phyloP scores from a whole-genome alignment of 2,888 invertebrate genomes.

The Mantis religiosa region DNA sequence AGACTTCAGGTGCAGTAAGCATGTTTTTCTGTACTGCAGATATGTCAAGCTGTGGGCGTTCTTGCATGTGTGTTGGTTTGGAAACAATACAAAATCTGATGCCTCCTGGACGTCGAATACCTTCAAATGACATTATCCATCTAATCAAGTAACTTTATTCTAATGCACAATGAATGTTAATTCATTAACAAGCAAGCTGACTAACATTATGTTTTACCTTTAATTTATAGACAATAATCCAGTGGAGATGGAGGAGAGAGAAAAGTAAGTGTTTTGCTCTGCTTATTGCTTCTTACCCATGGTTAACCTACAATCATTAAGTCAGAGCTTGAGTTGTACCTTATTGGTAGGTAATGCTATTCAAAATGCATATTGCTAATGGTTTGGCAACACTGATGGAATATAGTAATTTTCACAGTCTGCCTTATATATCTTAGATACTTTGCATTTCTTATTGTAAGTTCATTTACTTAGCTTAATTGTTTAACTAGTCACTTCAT shows the following conservation, averaged over 20 bases:
- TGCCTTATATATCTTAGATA: not conserved
- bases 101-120: slow-evolving; percentile 13
- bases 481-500: not conserved
- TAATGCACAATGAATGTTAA: not conserved
- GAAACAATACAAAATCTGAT: not conserved
- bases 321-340: not conserved
- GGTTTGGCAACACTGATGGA: too few species aligned
- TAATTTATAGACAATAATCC: slow-evolving; percentile 70
- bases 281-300: not conserved
- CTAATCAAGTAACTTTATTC: slow-evolving; percentile 16
- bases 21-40: slow-evolving; percentile 13
- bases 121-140: slow-evolving; percentile 19
- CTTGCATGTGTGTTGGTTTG: slow-evolving; percentile 19
- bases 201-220: slow-evolving; percentile 47
- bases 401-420: too few species aligned
- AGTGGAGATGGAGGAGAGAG: slow-evolving; percentile 76
- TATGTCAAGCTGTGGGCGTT: slow-evolving; percentile 13
- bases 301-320: not conserved
- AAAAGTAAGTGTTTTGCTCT: slow-evolving; percentile 65
- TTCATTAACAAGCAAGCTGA: slow-evolving; percentile 35
- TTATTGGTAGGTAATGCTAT: slow-evolving; percentile 15
- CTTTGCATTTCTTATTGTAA: not conserved
- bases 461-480: not conserved
- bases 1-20: not conserved
- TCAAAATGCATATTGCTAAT: not conserved